Evolutionary conservation across 2,888 invertebrate genomes (phyloP), one percentile per base, ranked within the genome.

Genomic region (Diachrysia chrysitis): DNA sequence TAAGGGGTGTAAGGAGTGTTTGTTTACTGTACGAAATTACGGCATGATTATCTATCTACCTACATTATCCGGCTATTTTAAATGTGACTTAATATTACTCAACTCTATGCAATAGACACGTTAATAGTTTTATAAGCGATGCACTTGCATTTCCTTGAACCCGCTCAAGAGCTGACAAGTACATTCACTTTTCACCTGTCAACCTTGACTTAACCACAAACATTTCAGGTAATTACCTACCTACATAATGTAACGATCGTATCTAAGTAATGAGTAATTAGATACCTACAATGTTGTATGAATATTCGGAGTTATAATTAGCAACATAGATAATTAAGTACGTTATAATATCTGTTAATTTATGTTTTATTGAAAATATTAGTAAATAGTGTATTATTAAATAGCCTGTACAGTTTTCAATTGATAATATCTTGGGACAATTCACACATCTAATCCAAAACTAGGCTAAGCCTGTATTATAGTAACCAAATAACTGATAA

Each of bases 111-210:
- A 71, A 70, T 71, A 17, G 14, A 32, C 29, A 19, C 4, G 14
- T 51, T 62, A 71, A 56, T 12, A 21, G 60, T 55, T 58, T n/a
- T 17, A 7, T 51, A 19, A 29, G 21, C 21, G 29, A 53, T 17
- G 1, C 23, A 53, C 66, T 56, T 42, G 55, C 12, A 17, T 0
- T 35, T 29, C 66, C 42, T 77, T 77, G 73, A 77, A 66, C 72
- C 54, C n/a, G 25, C 14, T 0, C 19, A 23, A 53, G 10, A 51
- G 16, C 42, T 59, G 12, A 29, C 35, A 63, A 42, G 16, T 32
- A 32, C 17, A 17, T 19, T 32, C 23, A 46, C 25, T n/a, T 35
- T 21, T 21, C 17, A 10, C 42, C 57, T 37, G n/a, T 29, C 4
- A 16, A 54, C 48, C 29, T 21, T 51, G 48, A 4, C 12, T 51